phyloP scores from a whole-genome alignment of 1,140 invertebrate species.

The Conus ventricosus region DNA sequence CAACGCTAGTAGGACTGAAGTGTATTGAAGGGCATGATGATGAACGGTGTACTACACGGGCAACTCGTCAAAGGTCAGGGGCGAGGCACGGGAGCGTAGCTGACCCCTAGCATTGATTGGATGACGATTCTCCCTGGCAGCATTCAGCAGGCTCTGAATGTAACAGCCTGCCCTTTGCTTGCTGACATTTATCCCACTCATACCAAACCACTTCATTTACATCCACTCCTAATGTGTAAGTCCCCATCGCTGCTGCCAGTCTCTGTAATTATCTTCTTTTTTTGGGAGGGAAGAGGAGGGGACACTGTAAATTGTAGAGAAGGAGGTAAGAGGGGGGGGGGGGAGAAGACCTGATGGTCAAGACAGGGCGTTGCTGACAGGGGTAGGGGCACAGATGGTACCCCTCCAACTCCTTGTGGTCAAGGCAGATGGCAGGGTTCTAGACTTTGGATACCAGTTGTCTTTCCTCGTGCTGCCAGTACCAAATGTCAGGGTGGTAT shows the following conservation, averaged over 20 bases:
- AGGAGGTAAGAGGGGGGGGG: background rate
- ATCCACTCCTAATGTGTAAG: background rate
- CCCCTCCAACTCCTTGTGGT: slow-evolving; percentile 5
- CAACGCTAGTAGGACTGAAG: background rate
- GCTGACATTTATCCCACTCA: background rate
- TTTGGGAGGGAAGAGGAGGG: background rate
- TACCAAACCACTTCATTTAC: slow-evolving; percentile 2
- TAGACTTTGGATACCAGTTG: slow-evolving; percentile 31
- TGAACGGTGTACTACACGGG: slow-evolving; percentile 11
- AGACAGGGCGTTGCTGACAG: background rate
- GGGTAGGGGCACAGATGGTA: background rate
- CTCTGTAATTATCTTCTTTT: background rate
- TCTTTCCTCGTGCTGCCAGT: slow-evolving; percentile 6
- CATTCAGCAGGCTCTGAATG: background rate
- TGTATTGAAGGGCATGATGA: background rate
- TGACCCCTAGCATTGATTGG: slow-evolving; percentile 18
- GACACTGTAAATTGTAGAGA: background rate
- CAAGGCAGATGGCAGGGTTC: slow-evolving; percentile 12
- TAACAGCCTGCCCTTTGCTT: background rate
- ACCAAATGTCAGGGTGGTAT: slow-evolving; percentile 48
- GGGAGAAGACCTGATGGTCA: background rate
- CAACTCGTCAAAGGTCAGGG: slow-evolving; percentile 5
- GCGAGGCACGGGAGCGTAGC: background rate
- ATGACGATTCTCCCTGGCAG: background rate
- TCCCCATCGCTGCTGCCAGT: background rate